phyloP scores from a whole-genome alignment of 2,113 vertebrate species.

The Macrotis lagotis region DNA sequence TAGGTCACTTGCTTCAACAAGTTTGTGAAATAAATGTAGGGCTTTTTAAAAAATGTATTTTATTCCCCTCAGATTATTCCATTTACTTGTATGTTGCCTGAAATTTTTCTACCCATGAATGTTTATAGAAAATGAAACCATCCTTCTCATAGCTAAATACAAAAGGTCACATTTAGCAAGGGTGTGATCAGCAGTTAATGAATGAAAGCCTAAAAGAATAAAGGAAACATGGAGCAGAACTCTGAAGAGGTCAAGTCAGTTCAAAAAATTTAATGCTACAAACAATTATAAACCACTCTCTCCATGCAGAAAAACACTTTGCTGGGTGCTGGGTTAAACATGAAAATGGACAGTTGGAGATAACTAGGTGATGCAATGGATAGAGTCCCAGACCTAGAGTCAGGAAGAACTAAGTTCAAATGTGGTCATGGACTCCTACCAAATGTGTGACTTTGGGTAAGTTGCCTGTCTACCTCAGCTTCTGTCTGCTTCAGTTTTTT shows the following conservation, averaged over 20 bases:
- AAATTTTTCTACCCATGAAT: not conserved
- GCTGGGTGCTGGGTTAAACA: not conserved
- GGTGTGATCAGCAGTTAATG: slow-evolving; percentile 51
- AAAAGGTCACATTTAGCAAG: not conserved
- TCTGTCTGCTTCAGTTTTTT: not conserved
- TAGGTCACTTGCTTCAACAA: slow-evolving; percentile 32
- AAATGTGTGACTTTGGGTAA: not conserved
- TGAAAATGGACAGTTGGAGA: not conserved
- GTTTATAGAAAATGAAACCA: slow-evolving; percentile 52
- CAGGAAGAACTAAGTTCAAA: not conserved
- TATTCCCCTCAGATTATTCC: slow-evolving; percentile 8
- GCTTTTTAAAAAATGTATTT: not conserved
- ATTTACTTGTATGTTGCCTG: not conserved
- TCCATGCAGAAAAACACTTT: not conserved
- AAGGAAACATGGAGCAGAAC: slow-evolving; percentile 50
- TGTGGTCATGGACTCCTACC: not conserved
- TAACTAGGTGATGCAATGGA: not conserved
- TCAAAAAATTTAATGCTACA: not conserved
- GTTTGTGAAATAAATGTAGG: not conserved
- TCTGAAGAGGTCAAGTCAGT: not conserved
- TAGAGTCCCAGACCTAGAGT: not conserved
- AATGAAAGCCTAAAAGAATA: slow-evolving; percentile 53
- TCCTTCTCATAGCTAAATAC: not conserved
- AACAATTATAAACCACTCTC: not conserved
- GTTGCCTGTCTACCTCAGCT: not conserved